Conservation (phyloP, 1,140 invertebrate genomes). For the Lerema accius region DNA sequence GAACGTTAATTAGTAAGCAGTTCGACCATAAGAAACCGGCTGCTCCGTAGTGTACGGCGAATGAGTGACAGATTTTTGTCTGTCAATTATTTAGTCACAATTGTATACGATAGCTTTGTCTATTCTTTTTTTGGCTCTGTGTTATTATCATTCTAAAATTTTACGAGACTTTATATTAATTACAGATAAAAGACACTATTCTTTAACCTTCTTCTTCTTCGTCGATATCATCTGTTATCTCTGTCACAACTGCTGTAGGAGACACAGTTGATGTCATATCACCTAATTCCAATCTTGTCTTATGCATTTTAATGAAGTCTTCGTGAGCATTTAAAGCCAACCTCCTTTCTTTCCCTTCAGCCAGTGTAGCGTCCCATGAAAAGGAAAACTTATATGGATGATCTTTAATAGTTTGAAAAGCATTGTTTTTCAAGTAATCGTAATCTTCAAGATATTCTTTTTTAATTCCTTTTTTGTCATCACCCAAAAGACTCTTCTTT, state of each 20-base stretch:
- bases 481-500: conserved; percentile 57
- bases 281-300: conserved; percentile 53
- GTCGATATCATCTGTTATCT: conserved; percentile 15
- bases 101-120: too few species aligned
- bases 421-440: conserved; percentile 49
- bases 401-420: conserved; percentile 54
- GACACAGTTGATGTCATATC: conserved; percentile 3
- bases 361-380: conserved; percentile 71
- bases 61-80: too few species aligned
- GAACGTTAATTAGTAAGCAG: too few species aligned
- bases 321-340: conserved; percentile 63
- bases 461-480: conserved; percentile 55
- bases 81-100: too few species aligned
- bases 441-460: conserved; percentile 67
- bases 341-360: conserved; percentile 69
- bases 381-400: conserved; percentile 67
- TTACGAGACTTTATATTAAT: too few species aligned
- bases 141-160: too few species aligned
- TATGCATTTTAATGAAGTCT: conserved; percentile 66
- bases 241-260: conserved; percentile 19
- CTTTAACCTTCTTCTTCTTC: conserved; percentile 7
- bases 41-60: too few species aligned
- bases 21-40: too few species aligned
- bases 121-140: too few species aligned
- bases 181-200: too few species aligned